Evolutionary conservation across 2,113 vertebrate species (phyloP), one percentile per base, ranked within the genome.

Genomic region (Pao palembangensis): DNA sequence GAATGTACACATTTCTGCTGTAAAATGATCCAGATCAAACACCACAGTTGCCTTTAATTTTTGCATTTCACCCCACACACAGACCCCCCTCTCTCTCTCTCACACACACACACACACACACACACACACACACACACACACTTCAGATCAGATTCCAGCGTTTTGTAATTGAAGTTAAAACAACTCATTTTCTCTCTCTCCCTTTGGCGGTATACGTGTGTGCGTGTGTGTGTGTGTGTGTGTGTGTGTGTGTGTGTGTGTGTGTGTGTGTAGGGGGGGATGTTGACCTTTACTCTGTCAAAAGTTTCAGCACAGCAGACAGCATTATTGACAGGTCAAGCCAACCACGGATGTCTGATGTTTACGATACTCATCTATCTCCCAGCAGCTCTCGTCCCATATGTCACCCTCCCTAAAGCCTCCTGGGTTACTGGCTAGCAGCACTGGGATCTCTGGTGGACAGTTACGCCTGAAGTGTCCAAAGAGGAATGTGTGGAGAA

Each of bases 401-500:
- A n/a, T 31, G 34, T 55, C 12, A 2, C 34, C 50, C 68, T 52
- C 17, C 43, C 52, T 52, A 44, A 67, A 13, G 2, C 14, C 13
- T 61, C 19, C 1, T n/a, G 3, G 5, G 65, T 42, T 50, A 64
- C 73, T 51, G 57, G 58, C 17, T 11, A 25, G 28, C n/a, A 16
- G 42, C 10, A 38, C 61, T 46, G 53, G 71, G 55, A 72, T 74
- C 60, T 67, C 54, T 41, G 11, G 34, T 38, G 34, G 34, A 38
- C 34, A 38, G 34, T 38, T 12, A 38, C 34, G 11, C 34, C 34
- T 38, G 8, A 1, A 38, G 8, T 8, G 11, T 38, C 34, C 10
- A 38, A 8, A 38, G 34, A 20, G 72, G 56, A 79, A 76, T 76
- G 48, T 16, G 15, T 11, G 42, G 53, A 1, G 60, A 82, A 80